Base-by-base conservation (phyloP, 1,140 invertebrate species). In the Megalopta genalis region DNA sequence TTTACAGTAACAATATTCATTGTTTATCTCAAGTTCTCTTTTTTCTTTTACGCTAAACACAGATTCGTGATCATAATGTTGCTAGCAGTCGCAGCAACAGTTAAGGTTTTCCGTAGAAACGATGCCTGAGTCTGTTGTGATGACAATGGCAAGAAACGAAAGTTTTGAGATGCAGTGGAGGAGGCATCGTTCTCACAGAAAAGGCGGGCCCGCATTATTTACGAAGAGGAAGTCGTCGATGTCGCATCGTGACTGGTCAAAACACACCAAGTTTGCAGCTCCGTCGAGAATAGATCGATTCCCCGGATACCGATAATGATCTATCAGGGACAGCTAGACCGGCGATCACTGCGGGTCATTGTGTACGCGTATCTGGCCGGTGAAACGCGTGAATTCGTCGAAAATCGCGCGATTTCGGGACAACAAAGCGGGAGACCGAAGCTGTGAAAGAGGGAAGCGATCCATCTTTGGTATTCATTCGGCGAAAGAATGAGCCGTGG, bases 391-490 rank as follows among this genome's bases (percentile, higher is more conserved):
- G 84, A 85, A 90, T 90, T 90, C 88, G 84, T 82, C 79, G 89
- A 88, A 70, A 91, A 89, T 85, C 83, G 80, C 80, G 83, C 71
- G 84, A 89, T 84, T 88, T 78, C 77, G 54, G 81, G 57, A 77
- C 77, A 87, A 89, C 89, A 90, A 90, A 87, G 87, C 81, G 27
- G 27, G 59, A 54, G 54, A 57, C 8, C 63, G 57, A 71, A 75
- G 81, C 80, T 49, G 69, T 59, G 84, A 87, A 88, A 87, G 88
- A 85, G 87, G 85, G 87, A 88, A 90, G 84, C 87, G 86, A 91
- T 91, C 90, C 88, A 91, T 90, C 90, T 90, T 62, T 90, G 84
- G 84, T 83, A 88, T 90, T 90, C 87, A 91, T 90, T 90, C 88
- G 83, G 66, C 74, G 84, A 89, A 88, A 87, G 87, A 91, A 88